These are phyloP conservation scores for Drosophila testacea DNA, from an alignment of 2,888 invertebrate genomes.

Conservation along the genomic window DNA sequence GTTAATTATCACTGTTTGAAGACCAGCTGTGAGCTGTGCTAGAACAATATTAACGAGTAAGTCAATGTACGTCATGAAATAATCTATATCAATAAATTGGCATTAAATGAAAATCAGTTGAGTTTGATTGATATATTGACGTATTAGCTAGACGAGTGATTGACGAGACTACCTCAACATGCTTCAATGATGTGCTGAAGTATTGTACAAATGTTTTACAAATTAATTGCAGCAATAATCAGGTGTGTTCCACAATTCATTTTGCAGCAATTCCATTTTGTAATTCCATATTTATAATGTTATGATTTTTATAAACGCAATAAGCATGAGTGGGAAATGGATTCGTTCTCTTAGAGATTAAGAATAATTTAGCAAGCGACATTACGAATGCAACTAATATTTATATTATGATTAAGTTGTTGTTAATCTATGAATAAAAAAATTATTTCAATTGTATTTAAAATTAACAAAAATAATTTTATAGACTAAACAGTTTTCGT, in stretches of 20 bases:
- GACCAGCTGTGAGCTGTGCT: conserved; percentile 41
- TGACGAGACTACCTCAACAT: conserved; percentile 7
- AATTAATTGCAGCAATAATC: background rate
- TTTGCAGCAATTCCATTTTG: background rate
- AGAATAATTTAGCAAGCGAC: too few species aligned
- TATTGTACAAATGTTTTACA: background rate
- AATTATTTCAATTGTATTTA: too few species aligned
- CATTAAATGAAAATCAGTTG: conserved; percentile 54
- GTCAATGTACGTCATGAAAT: conserved; percentile 53
- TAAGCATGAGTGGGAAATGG: too few species aligned
- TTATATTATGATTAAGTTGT: too few species aligned
- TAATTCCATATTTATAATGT: too few species aligned
- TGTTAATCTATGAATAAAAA: too few species aligned
- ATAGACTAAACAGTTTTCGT: too few species aligned
- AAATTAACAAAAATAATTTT: too few species aligned
- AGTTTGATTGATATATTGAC: conserved; percentile 68
- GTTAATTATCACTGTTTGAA: conserved; percentile 52
- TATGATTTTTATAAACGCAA: too few species aligned
- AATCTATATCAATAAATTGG: conserved; percentile 62
- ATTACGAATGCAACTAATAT: too few species aligned
- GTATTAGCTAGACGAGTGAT: conserved; percentile 20
- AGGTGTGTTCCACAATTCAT: background rate
- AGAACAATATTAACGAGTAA: conserved; percentile 31
- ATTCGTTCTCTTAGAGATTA: too few species aligned
- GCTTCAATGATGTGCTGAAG: background rate